phyloP scores from a whole-genome alignment of 2,888 invertebrate species.

The Leucania comma region DNA sequence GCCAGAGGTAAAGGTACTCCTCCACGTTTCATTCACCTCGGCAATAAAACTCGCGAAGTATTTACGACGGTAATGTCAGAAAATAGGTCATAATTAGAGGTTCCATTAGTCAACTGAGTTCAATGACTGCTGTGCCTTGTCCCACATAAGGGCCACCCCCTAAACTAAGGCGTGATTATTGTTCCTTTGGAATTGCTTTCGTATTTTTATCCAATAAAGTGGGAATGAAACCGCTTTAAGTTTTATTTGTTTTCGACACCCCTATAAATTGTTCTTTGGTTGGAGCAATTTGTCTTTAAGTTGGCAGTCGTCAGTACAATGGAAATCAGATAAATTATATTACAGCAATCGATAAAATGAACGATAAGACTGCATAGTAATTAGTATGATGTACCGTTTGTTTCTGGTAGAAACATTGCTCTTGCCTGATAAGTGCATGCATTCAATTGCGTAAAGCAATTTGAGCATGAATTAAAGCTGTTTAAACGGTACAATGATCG shows the following conservation, averaged over 20 bases:
- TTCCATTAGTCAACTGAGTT: conserved; percentile 68
- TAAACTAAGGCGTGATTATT: conserved; percentile 71
- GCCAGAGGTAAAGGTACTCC: conserved; percentile 29
- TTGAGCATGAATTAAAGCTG: conserved; percentile 14
- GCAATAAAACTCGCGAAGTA: conserved; percentile 62
- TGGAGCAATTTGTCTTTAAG: conserved; percentile 7
- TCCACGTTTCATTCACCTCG: conserved; percentile 55
- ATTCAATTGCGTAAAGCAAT: conserved; percentile 27
- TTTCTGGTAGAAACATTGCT: conserved; percentile 20
- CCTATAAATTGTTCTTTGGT: conserved; percentile 24
- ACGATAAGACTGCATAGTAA: conserved; percentile 9
- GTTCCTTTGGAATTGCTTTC: conserved; percentile 67
- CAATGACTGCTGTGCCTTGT: conserved; percentile 67
- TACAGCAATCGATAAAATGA: conserved; percentile 1
- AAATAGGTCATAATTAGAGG: conserved; percentile 71
- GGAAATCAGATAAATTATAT: conserved; percentile 15
- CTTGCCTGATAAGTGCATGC: background rate
- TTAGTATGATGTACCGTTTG: conserved; percentile 4
- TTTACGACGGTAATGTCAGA: conserved; percentile 60
- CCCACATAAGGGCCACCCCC: conserved; percentile 73
- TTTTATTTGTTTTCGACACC: conserved; percentile 53
- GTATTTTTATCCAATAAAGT: conserved; percentile 63
- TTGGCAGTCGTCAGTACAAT: background rate
- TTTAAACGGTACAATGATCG: conserved; percentile 3
- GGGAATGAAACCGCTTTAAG: conserved; percentile 35